phyloP scores from a whole-genome alignment of 2,797 vertebrate genomes.

The Falco peregrinus region DNA sequence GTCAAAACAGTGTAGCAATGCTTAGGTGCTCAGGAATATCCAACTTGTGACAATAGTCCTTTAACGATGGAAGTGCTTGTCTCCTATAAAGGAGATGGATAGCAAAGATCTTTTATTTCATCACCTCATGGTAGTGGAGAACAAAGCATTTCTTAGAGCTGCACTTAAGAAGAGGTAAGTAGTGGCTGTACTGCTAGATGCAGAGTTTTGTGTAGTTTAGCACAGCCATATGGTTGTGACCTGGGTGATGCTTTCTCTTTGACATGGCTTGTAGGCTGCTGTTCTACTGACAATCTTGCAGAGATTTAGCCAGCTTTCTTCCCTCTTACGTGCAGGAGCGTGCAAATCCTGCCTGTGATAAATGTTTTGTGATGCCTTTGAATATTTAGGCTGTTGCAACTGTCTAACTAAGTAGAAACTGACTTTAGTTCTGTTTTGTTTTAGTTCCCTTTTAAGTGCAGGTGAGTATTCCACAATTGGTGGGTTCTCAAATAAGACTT shows the following conservation, averaged over 20 bases:
- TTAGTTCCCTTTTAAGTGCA: background rate
- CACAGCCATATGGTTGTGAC: rapidly evolving
- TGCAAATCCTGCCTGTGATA: rapidly evolving
- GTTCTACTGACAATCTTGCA: rapidly evolving
- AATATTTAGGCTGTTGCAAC: too few relatives aligned
- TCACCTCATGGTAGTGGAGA: background rate
- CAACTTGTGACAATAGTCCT: background rate
- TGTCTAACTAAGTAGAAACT: too few relatives aligned
- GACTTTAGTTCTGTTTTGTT: background rate
- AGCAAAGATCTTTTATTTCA: background rate
- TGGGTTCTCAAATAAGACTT: background rate
- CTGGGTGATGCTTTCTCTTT: rapidly evolving
- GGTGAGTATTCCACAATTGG: rapidly evolving
- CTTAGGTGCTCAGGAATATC: background rate
- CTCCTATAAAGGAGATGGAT: background rate
- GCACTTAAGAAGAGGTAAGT: background rate
- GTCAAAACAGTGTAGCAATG: background rate
- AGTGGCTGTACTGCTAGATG: rapidly evolving
- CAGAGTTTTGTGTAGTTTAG: background rate
- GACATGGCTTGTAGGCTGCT: rapidly evolving
- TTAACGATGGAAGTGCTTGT: background rate
- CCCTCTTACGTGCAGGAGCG: background rate
- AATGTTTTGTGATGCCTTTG: rapidly evolving
- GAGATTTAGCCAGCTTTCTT: background rate
- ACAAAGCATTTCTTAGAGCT: background rate